These are phyloP conservation scores for Stenurella melanura DNA, from an alignment of 2,888 invertebrate species.

Conservation along the genomic window DNA sequence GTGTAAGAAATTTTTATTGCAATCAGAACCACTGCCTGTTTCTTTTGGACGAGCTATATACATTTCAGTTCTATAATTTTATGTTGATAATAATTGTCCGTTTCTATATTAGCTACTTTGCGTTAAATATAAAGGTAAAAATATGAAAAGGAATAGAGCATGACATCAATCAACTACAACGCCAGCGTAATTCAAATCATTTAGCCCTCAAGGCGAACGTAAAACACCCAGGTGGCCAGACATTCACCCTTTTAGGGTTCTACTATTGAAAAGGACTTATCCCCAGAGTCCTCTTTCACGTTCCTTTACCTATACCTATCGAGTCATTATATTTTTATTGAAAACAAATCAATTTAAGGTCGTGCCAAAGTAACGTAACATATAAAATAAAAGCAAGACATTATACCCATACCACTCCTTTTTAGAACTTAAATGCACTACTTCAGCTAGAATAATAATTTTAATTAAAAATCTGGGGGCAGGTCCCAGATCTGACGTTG, in stretches of 20 bases:
- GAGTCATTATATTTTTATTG: constrained; percentile 7
- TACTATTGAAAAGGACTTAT: constrained; percentile 17
- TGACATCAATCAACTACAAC: constrained; percentile 4
- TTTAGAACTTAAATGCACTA: no score
- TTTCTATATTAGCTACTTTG: background rate
- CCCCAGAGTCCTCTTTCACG: constrained; percentile 11
- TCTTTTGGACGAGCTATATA: no score
- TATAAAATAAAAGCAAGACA: background rate
- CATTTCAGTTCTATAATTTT: background rate
- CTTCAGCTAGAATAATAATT: no score
- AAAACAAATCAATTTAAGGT: constrained; percentile 12
- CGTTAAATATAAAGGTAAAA: background rate
- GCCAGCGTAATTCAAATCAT: constrained; percentile 20
- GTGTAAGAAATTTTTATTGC: no score
- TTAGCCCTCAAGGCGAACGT: constrained; percentile 10
- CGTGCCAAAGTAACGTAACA: background rate
- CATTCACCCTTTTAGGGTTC: constrained; percentile 16
- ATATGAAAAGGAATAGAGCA: background rate
- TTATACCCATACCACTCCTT: no score
- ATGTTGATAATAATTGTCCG: background rate
- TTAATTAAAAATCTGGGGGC: no score
- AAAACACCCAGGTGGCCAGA: constrained; percentile 17
- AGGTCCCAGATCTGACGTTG: no score
- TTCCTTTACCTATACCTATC: constrained; percentile 16
- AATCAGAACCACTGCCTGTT: no score